Evolutionary conservation across 2,113 vertebrate species (phyloP), one percentile per base, ranked within the genome.

Genomic region (Equus przewalskii): DNA sequence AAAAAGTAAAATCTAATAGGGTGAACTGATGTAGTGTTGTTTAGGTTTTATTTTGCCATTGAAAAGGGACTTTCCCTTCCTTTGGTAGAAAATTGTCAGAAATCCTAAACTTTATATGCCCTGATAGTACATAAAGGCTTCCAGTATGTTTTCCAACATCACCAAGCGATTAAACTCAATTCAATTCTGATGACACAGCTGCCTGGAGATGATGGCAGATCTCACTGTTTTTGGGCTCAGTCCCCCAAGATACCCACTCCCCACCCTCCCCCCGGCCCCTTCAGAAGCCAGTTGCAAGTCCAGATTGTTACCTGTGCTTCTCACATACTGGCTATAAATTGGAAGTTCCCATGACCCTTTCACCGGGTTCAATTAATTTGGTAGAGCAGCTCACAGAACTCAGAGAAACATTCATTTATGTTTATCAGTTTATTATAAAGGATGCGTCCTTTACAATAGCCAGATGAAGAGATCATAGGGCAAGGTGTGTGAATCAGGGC

Each of bases 1-100:
- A 62, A 72, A 89, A 72, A 67, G 18, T 76, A 69, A 94, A 94
- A 56, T n/a, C 44, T 7, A 78, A 88, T 60, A 54, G 44, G 54
- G 36, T 65, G 24, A 93, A 87, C 22, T 54, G 12, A 58, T 44
- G 3, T 36, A 46, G 36, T 4, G 6, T 70, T 80, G 60, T 58
- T 67, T 36, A 73, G 72, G 36, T 82, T 75, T 67, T 97, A 64
- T 81, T 95, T 92, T 51, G 7, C 33, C 49, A 14, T 72, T 91
- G 49, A 46, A 65, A 80, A 58, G 22, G 30, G 18, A n/a, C 69
- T 90, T 93, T 56, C 28, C 81, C 73, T 95, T 49, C 49, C 62
- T 87, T 94, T 54, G 33, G n/a, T 85, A 36, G 49, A 19, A 95
- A 76, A 65, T 33, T 81, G 24, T 84, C 28, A 69, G 94, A 83